Conservation (phyloP, 2,888 invertebrate species). For the Tryphoninae sp. region DNA sequence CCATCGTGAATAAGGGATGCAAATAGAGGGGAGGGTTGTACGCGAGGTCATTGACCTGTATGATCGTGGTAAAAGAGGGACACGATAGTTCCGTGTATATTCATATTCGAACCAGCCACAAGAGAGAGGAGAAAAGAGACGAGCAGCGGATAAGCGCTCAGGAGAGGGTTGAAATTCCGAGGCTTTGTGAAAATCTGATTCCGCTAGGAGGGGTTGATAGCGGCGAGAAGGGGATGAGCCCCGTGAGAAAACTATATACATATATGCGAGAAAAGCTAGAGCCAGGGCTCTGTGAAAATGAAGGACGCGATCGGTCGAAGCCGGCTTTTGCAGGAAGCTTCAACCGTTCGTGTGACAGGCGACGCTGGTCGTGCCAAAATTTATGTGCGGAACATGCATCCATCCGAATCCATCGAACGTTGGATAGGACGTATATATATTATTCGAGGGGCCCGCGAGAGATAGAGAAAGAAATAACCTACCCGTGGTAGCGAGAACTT, state of each 20-base stretch:
- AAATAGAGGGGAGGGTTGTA: background rate
- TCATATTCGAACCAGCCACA: background rate
- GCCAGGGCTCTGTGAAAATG: slow-evolving; percentile 67
- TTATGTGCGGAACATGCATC: slow-evolving; percentile 75
- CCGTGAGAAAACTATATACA: background rate
- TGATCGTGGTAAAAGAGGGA: background rate
- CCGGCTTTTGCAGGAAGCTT: slow-evolving; percentile 66
- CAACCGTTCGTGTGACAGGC: slow-evolving; percentile 70
- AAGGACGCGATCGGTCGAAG: slow-evolving; percentile 68
- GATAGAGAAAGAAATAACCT: slow-evolving; percentile 5
- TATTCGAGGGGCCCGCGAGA: slow-evolving; percentile 21
- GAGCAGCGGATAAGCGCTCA: background rate
- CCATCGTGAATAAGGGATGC: too few species aligned
- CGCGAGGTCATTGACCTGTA: background rate
- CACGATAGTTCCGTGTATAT: background rate
- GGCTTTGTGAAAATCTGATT: background rate
- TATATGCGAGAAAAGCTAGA: slow-evolving; percentile 17
- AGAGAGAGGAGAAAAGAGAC: slow-evolving; percentile 5
- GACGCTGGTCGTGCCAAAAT: slow-evolving; percentile 71
- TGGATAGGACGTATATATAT: slow-evolving; percentile 20
- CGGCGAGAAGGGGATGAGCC: background rate
- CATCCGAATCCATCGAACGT: slow-evolving; percentile 70
- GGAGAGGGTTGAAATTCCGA: background rate
- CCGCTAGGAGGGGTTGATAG: background rate
- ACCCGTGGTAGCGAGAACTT: slow-evolving; percentile 36